Evolutionary conservation across 37 sponge, comb jelly and placozoan species (phyloP).

Genomic region (Lycopodina hypogea): DNA sequence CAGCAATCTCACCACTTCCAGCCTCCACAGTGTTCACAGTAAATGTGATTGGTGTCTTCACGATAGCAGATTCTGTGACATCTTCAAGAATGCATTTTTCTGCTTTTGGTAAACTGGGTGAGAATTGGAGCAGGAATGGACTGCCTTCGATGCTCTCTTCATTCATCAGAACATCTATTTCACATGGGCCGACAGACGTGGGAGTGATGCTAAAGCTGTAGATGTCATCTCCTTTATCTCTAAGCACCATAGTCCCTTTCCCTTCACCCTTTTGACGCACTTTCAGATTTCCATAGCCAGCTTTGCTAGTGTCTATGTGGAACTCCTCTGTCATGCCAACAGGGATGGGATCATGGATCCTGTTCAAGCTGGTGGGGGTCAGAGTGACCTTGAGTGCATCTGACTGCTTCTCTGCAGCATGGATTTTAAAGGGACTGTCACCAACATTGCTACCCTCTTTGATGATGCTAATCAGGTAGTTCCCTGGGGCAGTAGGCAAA

Average conservation of each 20-base stretch:
- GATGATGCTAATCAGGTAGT: constrained; percentile 24
- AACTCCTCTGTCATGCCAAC: constrained; percentile 37
- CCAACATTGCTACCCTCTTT: background rate
- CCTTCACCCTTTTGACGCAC: constrained; percentile 42
- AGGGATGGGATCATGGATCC: constrained; percentile 23
- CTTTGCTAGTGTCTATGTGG: constrained; percentile 56
- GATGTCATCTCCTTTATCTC: constrained; percentile 32
- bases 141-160: constrained; percentile 57
- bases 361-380: constrained; percentile 13
- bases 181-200: constrained; percentile 21
- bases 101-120: constrained; percentile 19
- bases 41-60: constrained; percentile 16
- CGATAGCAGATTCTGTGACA: background rate
- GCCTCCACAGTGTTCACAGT: constrained; percentile 44
- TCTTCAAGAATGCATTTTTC: background rate
- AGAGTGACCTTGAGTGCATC: constrained; percentile 56
- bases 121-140: constrained; percentile 35
- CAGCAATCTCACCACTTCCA: constrained; percentile 35
- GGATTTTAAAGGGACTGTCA: constrained; percentile 35
- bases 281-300: constrained; percentile 67
- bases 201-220: constrained; percentile 28
- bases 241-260: constrained; percentile 23
- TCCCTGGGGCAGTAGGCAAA: constrained; percentile 20
- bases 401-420: constrained; percentile 14
- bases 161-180: constrained; percentile 41